Conservation (phyloP, 2,888 invertebrate genomes). For the Parasteatoda lunata region DNA sequence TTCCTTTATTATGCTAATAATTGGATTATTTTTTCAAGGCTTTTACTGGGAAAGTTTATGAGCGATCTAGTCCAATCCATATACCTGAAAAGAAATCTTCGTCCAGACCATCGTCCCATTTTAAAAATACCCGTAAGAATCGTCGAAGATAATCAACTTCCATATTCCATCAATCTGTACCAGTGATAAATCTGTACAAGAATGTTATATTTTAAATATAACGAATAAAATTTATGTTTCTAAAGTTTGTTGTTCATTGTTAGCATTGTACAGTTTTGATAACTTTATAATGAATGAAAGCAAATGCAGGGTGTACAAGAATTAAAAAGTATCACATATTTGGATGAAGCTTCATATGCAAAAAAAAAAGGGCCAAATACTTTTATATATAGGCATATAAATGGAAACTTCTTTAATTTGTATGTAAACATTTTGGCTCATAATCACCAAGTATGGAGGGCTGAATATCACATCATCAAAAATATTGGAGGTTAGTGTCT, state of each 20-base stretch:
- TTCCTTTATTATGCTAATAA: background rate
- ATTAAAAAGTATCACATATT: too few species aligned
- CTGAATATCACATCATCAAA: too few species aligned
- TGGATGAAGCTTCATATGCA: too few species aligned
- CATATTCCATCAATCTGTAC: background rate
- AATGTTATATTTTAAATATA: background rate
- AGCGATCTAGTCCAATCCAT: constrained; percentile 22
- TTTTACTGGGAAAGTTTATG: constrained; percentile 43
- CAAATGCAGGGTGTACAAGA: too few species aligned
- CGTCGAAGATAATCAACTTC: constrained; percentile 10
- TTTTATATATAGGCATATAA: too few species aligned
- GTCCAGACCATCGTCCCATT: constrained; percentile 38
- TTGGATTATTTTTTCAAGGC: constrained; percentile 10
- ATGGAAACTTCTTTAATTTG: too few species aligned
- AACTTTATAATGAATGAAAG: background rate
- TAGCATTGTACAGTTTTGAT: background rate
- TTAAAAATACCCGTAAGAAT: constrained; percentile 48
- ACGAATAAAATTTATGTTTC: background rate
- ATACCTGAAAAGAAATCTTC: constrained; percentile 23
- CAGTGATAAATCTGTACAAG: background rate
- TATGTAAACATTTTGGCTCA: too few species aligned
- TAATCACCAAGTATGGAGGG: too few species aligned
- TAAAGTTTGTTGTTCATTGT: background rate
- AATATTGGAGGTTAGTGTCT: too few species aligned
- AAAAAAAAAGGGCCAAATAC: too few species aligned